These are phyloP conservation scores for Tetraneura akinire DNA, from an alignment of 1,140 invertebrate species.

Conservation along the genomic window DNA sequence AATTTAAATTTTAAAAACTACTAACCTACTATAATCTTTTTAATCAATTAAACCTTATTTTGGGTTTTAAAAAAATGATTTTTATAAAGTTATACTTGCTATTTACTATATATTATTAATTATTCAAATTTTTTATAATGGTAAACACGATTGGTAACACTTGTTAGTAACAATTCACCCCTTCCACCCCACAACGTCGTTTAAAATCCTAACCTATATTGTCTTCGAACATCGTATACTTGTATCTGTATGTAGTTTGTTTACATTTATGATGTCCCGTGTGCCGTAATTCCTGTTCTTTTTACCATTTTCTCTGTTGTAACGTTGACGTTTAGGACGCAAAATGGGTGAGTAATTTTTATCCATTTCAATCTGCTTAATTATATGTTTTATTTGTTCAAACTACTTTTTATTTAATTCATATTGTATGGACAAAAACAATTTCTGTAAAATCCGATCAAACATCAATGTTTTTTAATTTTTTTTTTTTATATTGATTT, in stretches of 20 bases:
- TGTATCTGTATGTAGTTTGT: conserved; percentile 3
- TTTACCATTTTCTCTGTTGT: neutral
- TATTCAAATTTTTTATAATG: no score
- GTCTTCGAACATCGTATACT: neutral
- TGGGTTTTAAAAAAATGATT: no score
- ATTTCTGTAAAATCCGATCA: neutral
- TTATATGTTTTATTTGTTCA: neutral
- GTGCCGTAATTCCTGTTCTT: neutral
- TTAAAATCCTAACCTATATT: neutral
- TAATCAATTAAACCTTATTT: no score
- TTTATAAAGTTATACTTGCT: no score
- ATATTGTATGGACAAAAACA: neutral
- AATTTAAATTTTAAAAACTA: no score
- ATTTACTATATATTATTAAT: no score
- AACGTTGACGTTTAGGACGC: neutral
- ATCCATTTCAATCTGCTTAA: conserved; percentile 7
- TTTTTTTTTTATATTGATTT: neutral
- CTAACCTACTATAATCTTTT: no score
- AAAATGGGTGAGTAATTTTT: conserved; percentile 45
- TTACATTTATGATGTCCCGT: neutral
- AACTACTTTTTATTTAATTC: neutral
- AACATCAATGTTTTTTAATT: no score
- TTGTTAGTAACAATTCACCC: neutral
- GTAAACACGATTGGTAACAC: neutral
- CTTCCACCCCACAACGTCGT: neutral